Evolutionary conservation across 1,140 invertebrate genomes (phyloP).

Genomic region (Dufourea novaeangliae): DNA sequence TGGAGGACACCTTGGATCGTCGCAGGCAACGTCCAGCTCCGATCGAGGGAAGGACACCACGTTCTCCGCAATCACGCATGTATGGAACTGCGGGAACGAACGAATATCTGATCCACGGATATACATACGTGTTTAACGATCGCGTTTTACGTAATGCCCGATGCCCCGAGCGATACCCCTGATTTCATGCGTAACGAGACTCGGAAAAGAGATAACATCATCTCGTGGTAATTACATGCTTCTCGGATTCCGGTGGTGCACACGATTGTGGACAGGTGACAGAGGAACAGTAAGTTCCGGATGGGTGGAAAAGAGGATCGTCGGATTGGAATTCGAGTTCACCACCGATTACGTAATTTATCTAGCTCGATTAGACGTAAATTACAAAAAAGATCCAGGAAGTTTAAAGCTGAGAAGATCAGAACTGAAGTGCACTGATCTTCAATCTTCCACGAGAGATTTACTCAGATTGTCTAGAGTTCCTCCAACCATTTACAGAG

Average conservation of each 20-base stretch:
- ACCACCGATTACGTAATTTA: no score
- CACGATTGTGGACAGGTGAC: no score
- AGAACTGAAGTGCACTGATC: no score
- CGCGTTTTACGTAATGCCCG: conserved; percentile 8
- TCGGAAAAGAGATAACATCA: conserved; percentile 25
- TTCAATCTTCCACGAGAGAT: not conserved
- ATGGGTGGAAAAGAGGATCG: no score
- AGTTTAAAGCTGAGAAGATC: not conserved
- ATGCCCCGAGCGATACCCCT: not conserved
- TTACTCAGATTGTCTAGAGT: no score
- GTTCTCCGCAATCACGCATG: conserved; percentile 93
- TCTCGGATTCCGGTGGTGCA: not conserved
- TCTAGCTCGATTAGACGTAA: no score
- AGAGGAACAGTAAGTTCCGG: no score
- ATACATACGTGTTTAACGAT: not conserved
- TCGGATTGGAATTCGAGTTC: no score
- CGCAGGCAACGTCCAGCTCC: conserved; percentile 92
- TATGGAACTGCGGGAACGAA: conserved; percentile 91
- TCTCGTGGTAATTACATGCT: conserved; percentile 21
- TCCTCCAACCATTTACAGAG: not conserved
- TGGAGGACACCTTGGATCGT: conserved; percentile 87
- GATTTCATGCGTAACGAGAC: conserved; percentile 1
- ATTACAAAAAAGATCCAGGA: not conserved
- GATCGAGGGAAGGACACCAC: conserved; percentile 91
- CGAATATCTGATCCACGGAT: not conserved